Evolutionary conservation across 2,888 invertebrate species (phyloP).

Genomic region (Athripsodes cinereus): DNA sequence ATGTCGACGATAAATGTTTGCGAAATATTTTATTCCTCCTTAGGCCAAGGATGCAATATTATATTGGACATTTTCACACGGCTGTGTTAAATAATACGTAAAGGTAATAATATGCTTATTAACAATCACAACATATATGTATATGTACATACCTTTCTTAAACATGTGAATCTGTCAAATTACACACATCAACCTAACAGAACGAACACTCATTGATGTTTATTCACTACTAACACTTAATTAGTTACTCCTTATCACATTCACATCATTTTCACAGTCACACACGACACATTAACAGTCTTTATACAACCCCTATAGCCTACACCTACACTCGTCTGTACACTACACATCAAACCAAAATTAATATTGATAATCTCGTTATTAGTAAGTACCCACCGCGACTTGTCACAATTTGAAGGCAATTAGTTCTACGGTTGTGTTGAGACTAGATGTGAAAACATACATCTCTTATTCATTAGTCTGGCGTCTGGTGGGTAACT

Average conservation of each 20-base stretch:
- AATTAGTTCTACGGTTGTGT: slow-evolving; percentile 6
- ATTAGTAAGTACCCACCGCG: background rate
- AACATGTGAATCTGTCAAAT: slow-evolving; percentile 20
- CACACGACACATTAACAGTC: too few relatives aligned
- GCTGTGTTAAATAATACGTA: slow-evolving; percentile 25
- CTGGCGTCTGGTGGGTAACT: background rate
- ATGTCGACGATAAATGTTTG: slow-evolving; percentile 19
- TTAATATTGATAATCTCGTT: background rate
- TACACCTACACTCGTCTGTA: background rate
- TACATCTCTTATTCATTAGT: background rate
- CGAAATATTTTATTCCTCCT: background rate
- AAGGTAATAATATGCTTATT: slow-evolving; percentile 10
- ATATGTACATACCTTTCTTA: slow-evolving; percentile 25
- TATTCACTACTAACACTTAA: background rate
- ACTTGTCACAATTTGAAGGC: slow-evolving; percentile 9
- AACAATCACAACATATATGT: too few relatives aligned
- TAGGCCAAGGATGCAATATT: slow-evolving; percentile 21
- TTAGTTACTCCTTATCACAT: slow-evolving; percentile 1
- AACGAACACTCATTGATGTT: background rate
- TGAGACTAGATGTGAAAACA: background rate
- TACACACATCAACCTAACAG: background rate
- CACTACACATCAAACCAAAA: background rate
- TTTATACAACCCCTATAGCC: background rate
- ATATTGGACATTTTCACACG: slow-evolving; percentile 23
- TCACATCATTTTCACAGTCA: background rate